Percentiles rank a stretch among this genome's conserved stretches.
These are phyloP conservation scores for Sebastes alutus DNA, from an alignment of 2,797 vertebrate species.

Conservation along the genomic window DNA sequence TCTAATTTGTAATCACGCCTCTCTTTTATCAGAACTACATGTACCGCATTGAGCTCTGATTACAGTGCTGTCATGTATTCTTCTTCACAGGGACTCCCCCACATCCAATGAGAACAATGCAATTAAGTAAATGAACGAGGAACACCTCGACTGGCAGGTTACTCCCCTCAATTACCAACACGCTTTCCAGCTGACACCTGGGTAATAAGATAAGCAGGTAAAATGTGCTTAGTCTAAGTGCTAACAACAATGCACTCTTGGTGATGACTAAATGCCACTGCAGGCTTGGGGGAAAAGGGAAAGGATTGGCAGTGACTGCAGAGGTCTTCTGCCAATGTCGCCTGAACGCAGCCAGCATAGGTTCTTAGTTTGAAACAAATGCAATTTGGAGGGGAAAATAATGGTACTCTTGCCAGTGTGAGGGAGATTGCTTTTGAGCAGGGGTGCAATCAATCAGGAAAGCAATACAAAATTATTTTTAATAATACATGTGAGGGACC, in stretches of 20 bases:
- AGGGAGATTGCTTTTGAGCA: slow-evolving; percentile 16
- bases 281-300: slow-evolving; percentile 44
- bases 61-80: slow-evolving; percentile 52
- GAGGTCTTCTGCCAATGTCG: slow-evolving; percentile 53
- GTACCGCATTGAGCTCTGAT: slow-evolving; percentile 36
- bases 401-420: background rate
- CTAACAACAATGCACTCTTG: slow-evolving; percentile 72
- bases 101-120: slow-evolving; percentile 44
- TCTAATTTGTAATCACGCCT: slow-evolving; percentile 18
- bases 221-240: slow-evolving; percentile 70
- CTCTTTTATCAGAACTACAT: slow-evolving; percentile 7
- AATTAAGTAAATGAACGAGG: slow-evolving; percentile 66
- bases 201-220: slow-evolving; percentile 77
- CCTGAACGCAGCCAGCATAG: slow-evolving; percentile 36
- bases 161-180: slow-evolving; percentile 66
- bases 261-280: slow-evolving; percentile 60
- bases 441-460: slow-evolving; percentile 7
- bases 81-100: slow-evolving; percentile 8
- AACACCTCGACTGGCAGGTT: slow-evolving; percentile 60
- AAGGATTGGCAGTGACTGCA: slow-evolving; percentile 58
- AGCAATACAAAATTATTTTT: slow-evolving; percentile 13
- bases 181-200: slow-evolving; percentile 59
- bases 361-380: slow-evolving; percentile 58
- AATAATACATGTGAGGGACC: slow-evolving; percentile 14
- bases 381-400: slow-evolving; percentile 38